Evolutionary conservation across 2,888 invertebrate genomes (phyloP).

Genomic region (Standfussiana lucernea): DNA sequence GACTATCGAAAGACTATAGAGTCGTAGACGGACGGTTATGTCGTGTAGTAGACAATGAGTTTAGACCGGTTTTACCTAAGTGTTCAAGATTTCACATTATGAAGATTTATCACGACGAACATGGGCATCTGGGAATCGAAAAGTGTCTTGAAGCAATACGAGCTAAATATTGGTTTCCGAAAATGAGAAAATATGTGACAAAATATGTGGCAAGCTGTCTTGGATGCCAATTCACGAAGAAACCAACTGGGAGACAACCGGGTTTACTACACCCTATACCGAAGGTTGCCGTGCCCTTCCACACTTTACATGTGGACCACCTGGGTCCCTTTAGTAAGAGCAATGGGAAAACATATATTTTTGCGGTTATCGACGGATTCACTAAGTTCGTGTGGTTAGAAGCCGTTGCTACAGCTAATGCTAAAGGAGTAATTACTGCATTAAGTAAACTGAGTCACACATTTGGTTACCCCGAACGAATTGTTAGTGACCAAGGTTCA

Average conservation of each 20-base stretch:
- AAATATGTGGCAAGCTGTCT: no score
- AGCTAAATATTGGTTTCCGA: conserved; percentile 3
- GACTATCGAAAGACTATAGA: not conserved
- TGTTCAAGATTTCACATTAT: not conserved
- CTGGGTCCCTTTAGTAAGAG: no score
- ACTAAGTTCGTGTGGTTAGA: not conserved
- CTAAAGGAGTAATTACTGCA: not conserved
- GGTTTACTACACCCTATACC: no score
- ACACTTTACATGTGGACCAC: no score
- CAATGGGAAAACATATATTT: not conserved
- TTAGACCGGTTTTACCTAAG: not conserved
- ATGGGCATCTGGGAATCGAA: not conserved
- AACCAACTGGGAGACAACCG: no score
- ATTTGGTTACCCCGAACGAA: not conserved
- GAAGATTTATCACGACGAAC: not conserved
- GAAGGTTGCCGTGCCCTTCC: no score
- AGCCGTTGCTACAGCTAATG: not conserved
- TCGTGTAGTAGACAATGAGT: not conserved
- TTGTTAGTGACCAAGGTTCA: not conserved
- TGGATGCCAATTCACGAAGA: no score
- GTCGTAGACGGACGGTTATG: not conserved
- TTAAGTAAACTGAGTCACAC: not conserved
- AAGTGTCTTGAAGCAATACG: not conserved
- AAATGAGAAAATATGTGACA: not conserved
- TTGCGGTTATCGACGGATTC: not conserved